Evolutionary conservation across 2,888 invertebrate genomes (phyloP), one percentile per base, ranked within the genome.

Genomic region (Xiphydria camelus): DNA sequence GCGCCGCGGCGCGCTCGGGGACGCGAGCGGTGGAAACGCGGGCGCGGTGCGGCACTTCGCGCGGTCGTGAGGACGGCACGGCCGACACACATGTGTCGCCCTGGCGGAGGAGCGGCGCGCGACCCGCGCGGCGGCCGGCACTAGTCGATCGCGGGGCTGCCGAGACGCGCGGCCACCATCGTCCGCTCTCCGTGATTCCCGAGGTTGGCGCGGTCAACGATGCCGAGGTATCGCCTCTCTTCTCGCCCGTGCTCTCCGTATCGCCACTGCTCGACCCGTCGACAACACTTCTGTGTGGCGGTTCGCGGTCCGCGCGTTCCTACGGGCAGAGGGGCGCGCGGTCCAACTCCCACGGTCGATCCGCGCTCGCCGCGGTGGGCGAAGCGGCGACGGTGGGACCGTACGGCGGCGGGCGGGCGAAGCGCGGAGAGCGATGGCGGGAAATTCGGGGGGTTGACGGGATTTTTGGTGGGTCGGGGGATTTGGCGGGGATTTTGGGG

Each of bases 81-180:
- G 51, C 53, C 59, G 64, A 67, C 64, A 68, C 68, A 68, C 66
- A 65, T 66, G 65, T 67, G 64, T 59, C 56, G 51, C 63, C 61
- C 54, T 59, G 52, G 57, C 49, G 51, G 53, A 50, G 57, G 51
- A 51, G 52, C 47, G 55, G 56, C 59, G 57, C 61, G 58, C 54
- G 53, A 57, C 55, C 55, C 49, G 56, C n/a, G n/a, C n/a, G 54
- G 47, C 49, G 49, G 55, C 54, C 38, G 45, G 41, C 57, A 47
- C 53, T 59, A 55, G 51, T 42, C 54, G 50, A 46, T 42, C 52
- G 49, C 52, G 43, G 41, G 52, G 51, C 53, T 52, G 47, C 47
- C 53, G 36, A 51, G 56, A 58, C 47, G 47, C 57, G 55, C 57
- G 51, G 45, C 53, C 61, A 62, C 55, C 61, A 51, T 60, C 56